phyloP scores from a whole-genome alignment of 2,888 invertebrate species.

The Hirtodrosophila duncani region DNA sequence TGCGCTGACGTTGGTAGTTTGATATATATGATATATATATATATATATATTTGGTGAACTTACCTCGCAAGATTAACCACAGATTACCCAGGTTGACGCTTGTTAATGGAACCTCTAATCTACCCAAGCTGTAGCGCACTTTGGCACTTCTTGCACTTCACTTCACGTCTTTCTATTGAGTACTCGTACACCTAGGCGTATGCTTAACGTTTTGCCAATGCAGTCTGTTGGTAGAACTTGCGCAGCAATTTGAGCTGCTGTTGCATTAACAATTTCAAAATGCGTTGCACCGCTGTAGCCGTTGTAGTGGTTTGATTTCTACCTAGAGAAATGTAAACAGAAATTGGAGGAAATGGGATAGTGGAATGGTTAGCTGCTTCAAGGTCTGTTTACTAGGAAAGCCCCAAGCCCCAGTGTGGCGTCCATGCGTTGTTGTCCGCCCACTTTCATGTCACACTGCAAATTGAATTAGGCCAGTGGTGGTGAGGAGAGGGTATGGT shows the following conservation, averaged over 20 bases:
- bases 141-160: background rate
- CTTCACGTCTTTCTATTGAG: background rate
- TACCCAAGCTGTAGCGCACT: too few relatives aligned
- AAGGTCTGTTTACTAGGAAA: constrained; percentile 28
- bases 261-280: constrained; percentile 77
- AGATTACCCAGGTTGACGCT: constrained; percentile 75
- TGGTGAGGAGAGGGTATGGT: constrained; percentile 5
- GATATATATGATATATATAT: too few relatives aligned
- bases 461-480: constrained; percentile 55
- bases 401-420: too few relatives aligned
- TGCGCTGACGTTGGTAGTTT: constrained; percentile 1
- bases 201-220: constrained; percentile 67
- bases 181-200: constrained; percentile 38
- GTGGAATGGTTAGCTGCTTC: background rate
- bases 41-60: constrained; percentile 48
- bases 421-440: too few relatives aligned
- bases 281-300: constrained; percentile 78
- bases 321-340: constrained; percentile 27
- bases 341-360: background rate
- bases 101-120: constrained; percentile 20
- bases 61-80: constrained; percentile 74
- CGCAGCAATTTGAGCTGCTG: constrained; percentile 77
- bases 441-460: too few relatives aligned
- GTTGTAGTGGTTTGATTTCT: constrained; percentile 68
- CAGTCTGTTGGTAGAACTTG: constrained; percentile 70